These are phyloP conservation scores for Hipparchia semele DNA, from an alignment of 2,888 invertebrate genomes.

Conservation along the genomic window DNA sequence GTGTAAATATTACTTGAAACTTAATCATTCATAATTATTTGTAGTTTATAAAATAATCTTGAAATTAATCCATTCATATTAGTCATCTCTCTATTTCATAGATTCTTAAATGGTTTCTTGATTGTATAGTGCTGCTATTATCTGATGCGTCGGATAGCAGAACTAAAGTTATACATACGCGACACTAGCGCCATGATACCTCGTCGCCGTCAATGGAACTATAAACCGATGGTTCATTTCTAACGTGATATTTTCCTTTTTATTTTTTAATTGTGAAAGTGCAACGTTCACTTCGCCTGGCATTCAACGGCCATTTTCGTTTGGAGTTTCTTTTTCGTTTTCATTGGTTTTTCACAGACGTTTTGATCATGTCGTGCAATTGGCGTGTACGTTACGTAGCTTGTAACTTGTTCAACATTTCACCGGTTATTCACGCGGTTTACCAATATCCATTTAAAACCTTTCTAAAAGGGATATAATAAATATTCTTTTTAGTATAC, in stretches of 20 bases:
- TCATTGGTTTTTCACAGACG: slow-evolving; percentile 72
- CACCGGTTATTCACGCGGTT: slow-evolving; percentile 16
- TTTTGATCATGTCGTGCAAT: slow-evolving; percentile 69
- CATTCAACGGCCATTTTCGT: slow-evolving; percentile 75
- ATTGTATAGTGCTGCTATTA: slow-evolving; percentile 58
- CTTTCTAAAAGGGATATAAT: background rate
- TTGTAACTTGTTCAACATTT: slow-evolving; percentile 41
- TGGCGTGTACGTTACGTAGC: slow-evolving; percentile 43
- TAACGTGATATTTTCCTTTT: slow-evolving; percentile 67
- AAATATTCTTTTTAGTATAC: background rate
- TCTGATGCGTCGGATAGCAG: slow-evolving; percentile 71
- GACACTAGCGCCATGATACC: slow-evolving; percentile 58
- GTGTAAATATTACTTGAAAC: background rate
- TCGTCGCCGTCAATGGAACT: slow-evolving; percentile 58
- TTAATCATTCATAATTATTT: background rate
- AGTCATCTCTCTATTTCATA: no score
- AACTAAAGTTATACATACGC: slow-evolving; percentile 56
- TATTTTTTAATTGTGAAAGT: slow-evolving; percentile 79
- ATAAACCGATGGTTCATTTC: slow-evolving; percentile 71
- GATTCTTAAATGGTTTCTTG: slow-evolving; percentile 6
- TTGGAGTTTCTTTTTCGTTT: slow-evolving; percentile 72
- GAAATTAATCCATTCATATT: no score
- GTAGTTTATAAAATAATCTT: no score
- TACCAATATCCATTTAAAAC: background rate
- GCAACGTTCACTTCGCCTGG: slow-evolving; percentile 77